Evolutionary conservation across 2,797 vertebrate species (phyloP), one percentile per base, ranked within the genome.

Genomic region (Cyclura pinguis): DNA sequence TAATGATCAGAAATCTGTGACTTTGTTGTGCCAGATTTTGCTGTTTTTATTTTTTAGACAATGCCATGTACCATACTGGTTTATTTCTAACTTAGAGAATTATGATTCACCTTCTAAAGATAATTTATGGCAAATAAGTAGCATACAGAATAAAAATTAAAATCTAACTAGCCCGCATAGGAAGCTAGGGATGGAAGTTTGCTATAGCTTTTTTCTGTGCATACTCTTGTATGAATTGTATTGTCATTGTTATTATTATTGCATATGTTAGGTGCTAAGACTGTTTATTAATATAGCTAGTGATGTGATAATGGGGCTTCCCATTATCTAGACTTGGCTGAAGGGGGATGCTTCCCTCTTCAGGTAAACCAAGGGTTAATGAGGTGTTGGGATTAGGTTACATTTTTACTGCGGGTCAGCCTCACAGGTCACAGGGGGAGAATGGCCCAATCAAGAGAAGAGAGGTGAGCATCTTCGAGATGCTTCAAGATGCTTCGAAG

Each of bases 1-100:
- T 92, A 87, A 89, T 89, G 62, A 84, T 29, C 72, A 78, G 73
- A 73, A 77, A 86, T 89, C 62, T 89, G 52, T 77, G 67, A 55
- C 55, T 67, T 29, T 3, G 64, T 32, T 76, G 81, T 86, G 87
- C 89, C 78, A 35, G 27, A 55, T 78, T 42, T 82, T 50, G 24
- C 42, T 32, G n/a, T 24, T 78, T 62, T 62, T n/a, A 38, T 73
- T 82, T 32, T 35, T 52, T 42, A 29, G 24, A 86, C 8, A 18
- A 24, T 78, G 59, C 55, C 64, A 59, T 86, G 67, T 80, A 38
- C 52, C 64, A 42, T 27, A 32, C 18, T 52, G 69, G 35, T 72
- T 89, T 69, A 55, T 88, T 91, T 84, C 84, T 84, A 78, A 87
- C 88, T 88, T 47, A 57, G 80, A 73, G 52, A 24, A 57, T 87